Evolutionary conservation across 2,113 vertebrate genomes (phyloP).

Genomic region (Colossoma macropomum): DNA sequence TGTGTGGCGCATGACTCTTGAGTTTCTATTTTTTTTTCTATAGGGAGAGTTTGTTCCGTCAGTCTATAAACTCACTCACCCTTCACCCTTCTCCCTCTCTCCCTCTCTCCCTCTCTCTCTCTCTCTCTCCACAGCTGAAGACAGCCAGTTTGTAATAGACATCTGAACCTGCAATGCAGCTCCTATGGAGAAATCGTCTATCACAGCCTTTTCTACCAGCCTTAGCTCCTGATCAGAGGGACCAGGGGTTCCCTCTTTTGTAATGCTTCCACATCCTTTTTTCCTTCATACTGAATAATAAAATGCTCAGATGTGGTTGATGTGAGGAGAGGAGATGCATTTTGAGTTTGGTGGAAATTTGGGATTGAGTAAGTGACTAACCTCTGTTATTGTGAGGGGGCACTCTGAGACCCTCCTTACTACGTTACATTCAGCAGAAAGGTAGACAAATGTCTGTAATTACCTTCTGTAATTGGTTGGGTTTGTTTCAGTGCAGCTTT

Average conservation of each 20-base stretch:
- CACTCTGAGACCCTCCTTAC: not conserved
- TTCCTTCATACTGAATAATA: conserved; percentile 10
- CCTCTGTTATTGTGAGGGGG: not conserved
- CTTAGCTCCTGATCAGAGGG: conserved; percentile 14
- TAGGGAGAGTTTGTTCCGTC: not conserved
- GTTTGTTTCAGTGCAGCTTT: not conserved
- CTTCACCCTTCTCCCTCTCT: not conserved
- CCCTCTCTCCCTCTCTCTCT: conserved; percentile 16
- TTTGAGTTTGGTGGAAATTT: conserved; percentile 22
- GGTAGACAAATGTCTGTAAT: not conserved
- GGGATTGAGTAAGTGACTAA: not conserved
- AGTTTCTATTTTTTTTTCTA: not conserved
- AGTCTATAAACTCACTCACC: conserved; percentile 7
- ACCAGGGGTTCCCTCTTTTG: not conserved
- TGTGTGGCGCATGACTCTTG: not conserved
- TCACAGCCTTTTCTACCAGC: not conserved
- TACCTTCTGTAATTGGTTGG: not conserved
- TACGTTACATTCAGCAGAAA: not conserved
- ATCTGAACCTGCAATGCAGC: conserved; percentile 40
- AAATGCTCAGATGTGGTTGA: not conserved
- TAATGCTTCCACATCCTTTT: not conserved
- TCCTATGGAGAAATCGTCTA: conserved; percentile 7
- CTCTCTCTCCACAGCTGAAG: conserved; percentile 51
- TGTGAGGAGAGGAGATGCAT: conserved; percentile 6
- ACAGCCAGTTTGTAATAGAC: conserved; percentile 60